phyloP scores from a whole-genome alignment of 1,140 invertebrate species.

The Proctacanthus coquilletti region DNA sequence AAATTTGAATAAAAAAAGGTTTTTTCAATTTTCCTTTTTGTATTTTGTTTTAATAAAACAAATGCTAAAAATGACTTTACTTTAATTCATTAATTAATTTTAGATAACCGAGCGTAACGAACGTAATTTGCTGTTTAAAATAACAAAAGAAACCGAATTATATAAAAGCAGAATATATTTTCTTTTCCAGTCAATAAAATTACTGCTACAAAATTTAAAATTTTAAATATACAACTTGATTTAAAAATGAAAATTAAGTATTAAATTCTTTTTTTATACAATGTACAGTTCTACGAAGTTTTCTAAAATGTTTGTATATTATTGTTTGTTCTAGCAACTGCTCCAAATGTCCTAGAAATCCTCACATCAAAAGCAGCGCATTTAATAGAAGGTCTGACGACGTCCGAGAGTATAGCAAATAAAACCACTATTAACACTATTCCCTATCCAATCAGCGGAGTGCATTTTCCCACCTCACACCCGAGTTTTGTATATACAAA shows the following conservation, averaged over 20 bases:
- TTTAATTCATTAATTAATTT: too few relatives aligned
- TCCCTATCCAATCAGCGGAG: neutral
- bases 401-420: neutral
- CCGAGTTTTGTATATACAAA: constrained; percentile 7
- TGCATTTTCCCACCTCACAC: neutral
- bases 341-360: constrained; percentile 4
- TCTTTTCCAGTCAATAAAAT: neutral
- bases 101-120: too few relatives aligned
- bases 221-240: neutral
- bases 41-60: too few relatives aligned
- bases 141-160: neutral
- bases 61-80: too few relatives aligned
- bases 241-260: neutral
- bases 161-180: neutral
- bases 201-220: neutral
- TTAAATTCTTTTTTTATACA: neutral
- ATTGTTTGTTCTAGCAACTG: constrained; percentile 1
- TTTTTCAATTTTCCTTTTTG: too few relatives aligned
- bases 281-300: neutral
- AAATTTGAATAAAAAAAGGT: too few relatives aligned
- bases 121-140: too few relatives aligned
- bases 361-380: neutral
- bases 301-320: neutral
- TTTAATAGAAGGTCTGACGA: neutral
- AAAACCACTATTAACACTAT: neutral